Conservation (phyloP, 1,140 invertebrate species). For the Odontomachus brunneus region DNA sequence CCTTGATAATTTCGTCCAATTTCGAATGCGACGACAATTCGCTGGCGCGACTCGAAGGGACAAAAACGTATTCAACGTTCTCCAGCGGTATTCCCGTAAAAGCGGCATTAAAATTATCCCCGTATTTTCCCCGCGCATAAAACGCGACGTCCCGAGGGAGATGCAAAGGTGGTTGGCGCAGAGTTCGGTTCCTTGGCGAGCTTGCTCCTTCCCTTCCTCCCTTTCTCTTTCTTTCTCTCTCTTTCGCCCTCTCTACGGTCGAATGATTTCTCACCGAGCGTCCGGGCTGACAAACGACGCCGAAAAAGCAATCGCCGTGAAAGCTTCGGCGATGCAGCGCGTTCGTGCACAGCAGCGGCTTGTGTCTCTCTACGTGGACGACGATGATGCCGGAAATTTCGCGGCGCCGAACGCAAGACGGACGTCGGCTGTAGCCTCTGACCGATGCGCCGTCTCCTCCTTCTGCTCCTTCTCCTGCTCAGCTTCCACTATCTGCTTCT, state of each 20-base stretch:
- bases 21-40: background rate
- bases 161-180: constrained; percentile 20
- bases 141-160: background rate
- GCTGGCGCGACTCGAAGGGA: background rate
- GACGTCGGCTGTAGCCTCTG: constrained; percentile 11
- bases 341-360: constrained; percentile 12
- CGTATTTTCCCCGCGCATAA: background rate
- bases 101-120: constrained; percentile 21
- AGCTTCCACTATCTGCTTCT: background rate
- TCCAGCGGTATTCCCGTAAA: background rate
- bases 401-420: constrained; percentile 43
- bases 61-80: background rate
- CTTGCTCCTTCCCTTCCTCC: background rate
- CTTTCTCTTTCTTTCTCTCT: too few relatives aligned
- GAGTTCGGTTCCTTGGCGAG: constrained; percentile 12
- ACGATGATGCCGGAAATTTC: constrained; percentile 52
- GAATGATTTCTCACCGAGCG: constrained; percentile 72
- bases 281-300: constrained; percentile 64
- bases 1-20: too few relatives aligned
- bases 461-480: background rate
- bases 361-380: constrained; percentile 36
- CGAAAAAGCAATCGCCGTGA: constrained; percentile 78
- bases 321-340: constrained; percentile 61
- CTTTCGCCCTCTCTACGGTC: constrained; percentile 24
- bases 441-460: background rate